These are phyloP conservation scores for Hoplostethus atlanticus DNA, from an alignment of 2,797 vertebrate genomes.

Conservation along the genomic window DNA sequence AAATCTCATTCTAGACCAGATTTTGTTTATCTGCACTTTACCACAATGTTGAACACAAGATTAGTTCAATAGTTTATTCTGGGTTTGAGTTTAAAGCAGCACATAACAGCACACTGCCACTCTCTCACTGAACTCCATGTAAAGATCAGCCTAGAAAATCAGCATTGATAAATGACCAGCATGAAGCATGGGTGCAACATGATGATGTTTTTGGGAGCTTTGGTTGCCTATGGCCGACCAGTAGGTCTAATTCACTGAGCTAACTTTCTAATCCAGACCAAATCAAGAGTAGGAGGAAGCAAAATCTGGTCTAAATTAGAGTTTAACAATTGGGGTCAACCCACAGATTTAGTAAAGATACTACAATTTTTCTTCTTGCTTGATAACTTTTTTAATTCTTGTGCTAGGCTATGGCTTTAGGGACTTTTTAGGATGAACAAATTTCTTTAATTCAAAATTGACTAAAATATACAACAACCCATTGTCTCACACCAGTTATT, in stretches of 20 bases:
- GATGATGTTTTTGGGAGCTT: slow-evolving; percentile 27
- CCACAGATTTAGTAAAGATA: slow-evolving; percentile 6
- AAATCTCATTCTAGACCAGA: slow-evolving; percentile 4
- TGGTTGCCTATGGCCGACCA: background rate
- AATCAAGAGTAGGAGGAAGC: slow-evolving; percentile 10
- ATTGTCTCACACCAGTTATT: slow-evolving; percentile 17
- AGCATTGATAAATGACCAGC: slow-evolving; percentile 49
- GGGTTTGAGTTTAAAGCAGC: slow-evolving; percentile 33
- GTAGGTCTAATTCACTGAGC: slow-evolving; percentile 57
- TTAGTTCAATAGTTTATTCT: slow-evolving; percentile 3
- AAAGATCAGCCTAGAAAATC: slow-evolving; percentile 41
- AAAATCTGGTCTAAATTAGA: slow-evolving; percentile 30
- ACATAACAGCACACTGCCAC: slow-evolving; percentile 37
- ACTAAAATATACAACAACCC: background rate
- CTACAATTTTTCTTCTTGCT: slow-evolving; percentile 2
- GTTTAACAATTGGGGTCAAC: slow-evolving; percentile 15
- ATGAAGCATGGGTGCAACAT: slow-evolving; percentile 34
- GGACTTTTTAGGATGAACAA: no score
- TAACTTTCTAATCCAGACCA: slow-evolving; percentile 43
- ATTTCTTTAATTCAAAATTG: no score
- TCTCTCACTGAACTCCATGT: slow-evolving; percentile 41
- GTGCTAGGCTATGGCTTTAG: no score
- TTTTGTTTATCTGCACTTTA: slow-evolving; percentile 1
- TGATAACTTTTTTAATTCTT: background rate
- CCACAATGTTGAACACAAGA: slow-evolving; percentile 9